Conservation (phyloP, 2,113 vertebrate genomes). For the Fulmarus glacialis region DNA sequence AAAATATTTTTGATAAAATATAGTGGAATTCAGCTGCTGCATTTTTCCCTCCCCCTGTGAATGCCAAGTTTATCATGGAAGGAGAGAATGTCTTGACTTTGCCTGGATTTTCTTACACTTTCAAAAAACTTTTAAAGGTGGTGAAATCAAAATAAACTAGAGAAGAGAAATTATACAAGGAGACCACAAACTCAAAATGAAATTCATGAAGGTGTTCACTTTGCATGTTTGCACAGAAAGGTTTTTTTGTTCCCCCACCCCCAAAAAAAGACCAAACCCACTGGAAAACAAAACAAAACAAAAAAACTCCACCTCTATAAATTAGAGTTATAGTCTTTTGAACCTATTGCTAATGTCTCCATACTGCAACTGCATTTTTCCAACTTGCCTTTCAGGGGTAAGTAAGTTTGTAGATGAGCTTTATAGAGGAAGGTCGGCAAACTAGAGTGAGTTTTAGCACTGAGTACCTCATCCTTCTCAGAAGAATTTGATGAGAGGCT, state of each 20-base stretch:
- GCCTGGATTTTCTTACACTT: background rate
- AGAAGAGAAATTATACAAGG: background rate
- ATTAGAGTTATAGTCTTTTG: background rate
- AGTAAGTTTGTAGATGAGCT: background rate
- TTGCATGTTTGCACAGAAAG: background rate
- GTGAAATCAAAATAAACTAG: background rate
- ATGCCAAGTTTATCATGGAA: background rate
- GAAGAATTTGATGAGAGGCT: background rate
- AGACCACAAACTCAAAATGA: background rate
- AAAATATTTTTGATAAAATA: background rate
- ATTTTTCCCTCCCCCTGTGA: background rate
- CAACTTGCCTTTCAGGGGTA: background rate
- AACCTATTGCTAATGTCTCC: background rate
- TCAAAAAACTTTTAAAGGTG: background rate
- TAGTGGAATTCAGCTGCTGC: background rate
- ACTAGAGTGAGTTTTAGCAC: background rate
- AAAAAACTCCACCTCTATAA: background rate
- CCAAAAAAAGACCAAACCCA: background rate
- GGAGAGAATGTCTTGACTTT: background rate
- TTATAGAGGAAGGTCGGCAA: background rate
- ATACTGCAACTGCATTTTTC: background rate
- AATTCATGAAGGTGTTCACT: background rate
- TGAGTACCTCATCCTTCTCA: background rate
- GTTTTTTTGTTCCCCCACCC: background rate
- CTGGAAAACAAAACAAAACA: background rate